Evolutionary conservation across 64 coral and sea anemone genomes (phyloP).

Genomic region (Pachyseris speciosa): DNA sequence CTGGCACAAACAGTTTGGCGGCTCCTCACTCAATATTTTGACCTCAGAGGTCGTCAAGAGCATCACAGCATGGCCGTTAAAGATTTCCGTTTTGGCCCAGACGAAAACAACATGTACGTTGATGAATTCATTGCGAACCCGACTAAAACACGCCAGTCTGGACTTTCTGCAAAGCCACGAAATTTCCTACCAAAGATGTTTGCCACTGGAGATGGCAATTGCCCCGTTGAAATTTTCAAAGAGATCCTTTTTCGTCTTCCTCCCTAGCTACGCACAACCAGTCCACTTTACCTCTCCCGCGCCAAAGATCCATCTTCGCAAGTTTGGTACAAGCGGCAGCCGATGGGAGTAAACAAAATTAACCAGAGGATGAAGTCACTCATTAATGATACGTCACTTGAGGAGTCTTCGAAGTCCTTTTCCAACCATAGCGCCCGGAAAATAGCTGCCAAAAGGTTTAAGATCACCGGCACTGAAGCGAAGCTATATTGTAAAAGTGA

Average conservation of each 20-base stretch:
- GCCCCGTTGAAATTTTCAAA: slow-evolving; percentile 52
- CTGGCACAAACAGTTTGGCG: slow-evolving; percentile 31
- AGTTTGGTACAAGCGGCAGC: slow-evolving; percentile 54
- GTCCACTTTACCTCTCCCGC: slow-evolving; percentile 10
- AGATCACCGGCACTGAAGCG: slow-evolving; percentile 2
- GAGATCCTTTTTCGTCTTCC: slow-evolving; percentile 27
- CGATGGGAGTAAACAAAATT: slow-evolving; percentile 70
- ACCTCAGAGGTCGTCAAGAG: slow-evolving; percentile 6
- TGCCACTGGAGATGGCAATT: slow-evolving; percentile 22
- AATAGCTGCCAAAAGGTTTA: background rate
- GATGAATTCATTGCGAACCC: background rate
- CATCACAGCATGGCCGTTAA: background rate
- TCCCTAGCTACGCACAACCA: background rate
- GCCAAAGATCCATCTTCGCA: background rate
- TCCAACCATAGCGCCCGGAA: slow-evolving; percentile 52
- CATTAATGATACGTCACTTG: background rate
- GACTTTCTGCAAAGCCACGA: slow-evolving; percentile 22
- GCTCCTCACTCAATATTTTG: slow-evolving; percentile 51
- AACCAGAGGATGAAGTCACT: slow-evolving; percentile 53
- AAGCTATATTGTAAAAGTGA: background rate
- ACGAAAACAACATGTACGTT: slow-evolving; percentile 32
- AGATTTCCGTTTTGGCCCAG: slow-evolving; percentile 28
- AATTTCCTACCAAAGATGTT: slow-evolving; percentile 33
- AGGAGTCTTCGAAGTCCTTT: slow-evolving; percentile 6
- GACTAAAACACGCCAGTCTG: slow-evolving; percentile 36